Conservation (phyloP, 2,113 vertebrate species). For the Saguinus midas region DNA sequence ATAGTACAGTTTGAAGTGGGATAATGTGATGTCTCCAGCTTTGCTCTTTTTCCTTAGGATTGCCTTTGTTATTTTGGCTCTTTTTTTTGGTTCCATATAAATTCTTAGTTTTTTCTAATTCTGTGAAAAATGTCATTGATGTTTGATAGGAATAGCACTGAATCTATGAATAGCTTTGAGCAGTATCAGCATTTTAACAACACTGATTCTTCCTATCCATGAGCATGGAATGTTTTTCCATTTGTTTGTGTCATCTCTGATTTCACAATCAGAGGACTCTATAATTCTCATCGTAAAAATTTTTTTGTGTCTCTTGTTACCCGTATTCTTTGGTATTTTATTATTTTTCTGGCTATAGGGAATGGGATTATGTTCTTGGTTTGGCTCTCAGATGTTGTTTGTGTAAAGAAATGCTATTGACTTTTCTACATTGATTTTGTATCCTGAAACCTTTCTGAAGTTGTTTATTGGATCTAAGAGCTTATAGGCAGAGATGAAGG, state of each 20-base stretch:
- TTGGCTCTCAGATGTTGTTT: too few relatives aligned
- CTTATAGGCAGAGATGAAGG: too few relatives aligned
- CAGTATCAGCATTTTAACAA: not conserved
- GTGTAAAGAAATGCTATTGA: too few relatives aligned
- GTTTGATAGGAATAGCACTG: not conserved
- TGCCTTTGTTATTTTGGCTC: too few relatives aligned
- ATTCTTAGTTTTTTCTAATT: too few relatives aligned
- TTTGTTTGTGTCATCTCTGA: not conserved
- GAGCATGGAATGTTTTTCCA: not conserved
- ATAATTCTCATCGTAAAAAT: not conserved
- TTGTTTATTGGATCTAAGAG: too few relatives aligned
- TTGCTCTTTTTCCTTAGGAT: too few relatives aligned
- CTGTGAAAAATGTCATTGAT: not conserved
- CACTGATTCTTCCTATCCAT: not conserved
- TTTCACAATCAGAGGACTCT: not conserved
- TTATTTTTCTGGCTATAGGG: not conserved
- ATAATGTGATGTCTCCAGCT: too few relatives aligned
- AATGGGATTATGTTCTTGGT: not conserved
- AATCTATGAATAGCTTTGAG: not conserved
- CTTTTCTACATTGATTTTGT: too few relatives aligned
- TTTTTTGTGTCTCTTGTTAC: not conserved
- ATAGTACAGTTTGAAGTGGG: not conserved
- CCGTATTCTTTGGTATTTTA: not conserved
- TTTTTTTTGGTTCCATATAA: too few relatives aligned
- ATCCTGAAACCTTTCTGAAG: too few relatives aligned